Evolutionary conservation across 2,113 vertebrate genomes (phyloP).

Genomic region (human (Homo sapiens)): GRCh38 chr12:80456501-80457000

Average conservation of each 20-base stretch:
- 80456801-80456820: neutral
- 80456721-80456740: constrained; percentile 27
- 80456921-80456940: neutral
- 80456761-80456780: neutral
- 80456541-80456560: neutral
- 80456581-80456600: constrained; percentile 42
- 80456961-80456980: neutral
- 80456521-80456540: neutral
- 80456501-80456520: neutral
- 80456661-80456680: constrained; percentile 27
- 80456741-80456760: constrained; percentile 30
- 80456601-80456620: constrained; percentile 26
- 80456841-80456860: neutral
- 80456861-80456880: constrained; percentile 25
- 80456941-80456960: neutral
- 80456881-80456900: neutral
- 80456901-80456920: neutral
- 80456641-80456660: neutral
- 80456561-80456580: constrained; percentile 4
- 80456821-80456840: constrained; percentile 19
- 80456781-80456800: neutral
- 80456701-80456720: constrained; percentile 35
- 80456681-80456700: constrained; percentile 45
- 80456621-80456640: constrained; percentile 51
- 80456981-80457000: neutral